Conservation (phyloP, 2,113 vertebrate species). For the Nothoprocta pentlandii region DNA sequence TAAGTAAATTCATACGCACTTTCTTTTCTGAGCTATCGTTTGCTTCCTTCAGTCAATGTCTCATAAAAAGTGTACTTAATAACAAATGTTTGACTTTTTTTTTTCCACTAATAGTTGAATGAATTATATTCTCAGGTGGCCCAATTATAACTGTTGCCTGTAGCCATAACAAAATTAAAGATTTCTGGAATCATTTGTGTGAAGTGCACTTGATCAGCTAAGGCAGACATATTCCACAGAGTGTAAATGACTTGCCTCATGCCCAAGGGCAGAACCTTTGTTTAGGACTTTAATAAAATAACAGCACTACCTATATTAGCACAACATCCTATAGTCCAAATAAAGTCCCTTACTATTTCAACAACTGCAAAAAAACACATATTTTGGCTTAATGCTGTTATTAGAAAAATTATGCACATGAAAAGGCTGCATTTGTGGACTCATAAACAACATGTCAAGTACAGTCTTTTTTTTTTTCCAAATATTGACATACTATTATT, state of each 20-base stretch:
- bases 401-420: not conserved
- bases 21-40: not conserved
- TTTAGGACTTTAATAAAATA: constrained; percentile 61
- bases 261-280: constrained; percentile 63
- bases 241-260: constrained; percentile 58
- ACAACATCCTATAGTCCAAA: constrained; percentile 32
- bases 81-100: constrained; percentile 31
- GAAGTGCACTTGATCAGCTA: constrained; percentile 68
- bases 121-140: constrained; percentile 73
- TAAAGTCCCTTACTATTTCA: not conserved
- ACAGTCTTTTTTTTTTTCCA: not conserved
- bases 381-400: constrained; percentile 8
- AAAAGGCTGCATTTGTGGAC: not conserved
- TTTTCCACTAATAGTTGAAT: constrained; percentile 58
- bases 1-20: not conserved
- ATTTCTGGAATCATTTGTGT: constrained; percentile 71
- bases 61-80: constrained; percentile 39
- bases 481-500: not conserved
- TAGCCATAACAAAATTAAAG: constrained; percentile 74
- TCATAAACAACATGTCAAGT: not conserved
- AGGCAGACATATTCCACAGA: constrained; percentile 64
- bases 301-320: constrained; percentile 27
- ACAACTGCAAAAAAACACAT: not conserved
- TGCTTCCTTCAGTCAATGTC: constrained; percentile 34
- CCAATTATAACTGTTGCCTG: constrained; percentile 75